Evolutionary conservation across 2,888 invertebrate species (phyloP).

Genomic region (Frankliniella fusca): DNA sequence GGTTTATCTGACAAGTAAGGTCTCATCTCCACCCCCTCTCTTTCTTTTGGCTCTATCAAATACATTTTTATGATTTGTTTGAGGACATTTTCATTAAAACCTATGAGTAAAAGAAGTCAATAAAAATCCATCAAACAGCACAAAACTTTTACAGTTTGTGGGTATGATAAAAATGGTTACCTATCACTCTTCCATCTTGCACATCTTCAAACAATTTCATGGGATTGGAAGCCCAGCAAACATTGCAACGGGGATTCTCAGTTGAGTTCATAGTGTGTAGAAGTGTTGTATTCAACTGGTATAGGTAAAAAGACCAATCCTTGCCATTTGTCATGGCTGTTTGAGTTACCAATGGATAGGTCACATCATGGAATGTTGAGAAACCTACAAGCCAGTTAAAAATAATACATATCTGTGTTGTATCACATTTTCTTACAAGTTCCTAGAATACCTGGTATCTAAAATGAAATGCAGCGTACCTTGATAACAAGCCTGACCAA

Average conservation of each 20-base stretch:
- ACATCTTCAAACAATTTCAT: slow-evolving; percentile 68
- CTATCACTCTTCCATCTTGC: slow-evolving; percentile 59
- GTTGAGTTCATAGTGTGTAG: slow-evolving; percentile 59
- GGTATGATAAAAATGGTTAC: slow-evolving; percentile 32
- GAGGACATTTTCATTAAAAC: slow-evolving; percentile 31
- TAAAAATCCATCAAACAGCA: neutral
- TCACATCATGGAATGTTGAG: slow-evolving; percentile 82
- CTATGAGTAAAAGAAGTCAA: neutral
- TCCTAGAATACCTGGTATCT: neutral
- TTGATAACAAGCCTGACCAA: slow-evolving; percentile 73
- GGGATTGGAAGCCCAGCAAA: slow-evolving; percentile 73
- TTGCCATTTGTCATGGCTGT: slow-evolving; percentile 84
- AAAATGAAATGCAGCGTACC: slow-evolving; percentile 47
- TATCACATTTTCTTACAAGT: neutral
- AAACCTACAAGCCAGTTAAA: slow-evolving; percentile 55
- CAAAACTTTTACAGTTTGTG: neutral
- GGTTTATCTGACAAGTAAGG: slow-evolving; percentile 66
- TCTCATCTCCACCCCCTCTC: slow-evolving; percentile 60
- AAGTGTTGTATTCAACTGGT: slow-evolving; percentile 84
- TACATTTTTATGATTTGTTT: slow-evolving; percentile 48
- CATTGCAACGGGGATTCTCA: slow-evolving; percentile 65
- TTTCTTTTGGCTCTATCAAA: slow-evolving; percentile 60
- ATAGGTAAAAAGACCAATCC: slow-evolving; percentile 78
- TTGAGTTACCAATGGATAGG: slow-evolving; percentile 87
- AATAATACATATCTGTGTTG: neutral